Conservation (phyloP, 2,113 vertebrate species). For the Stegostoma tigrinum region DNA sequence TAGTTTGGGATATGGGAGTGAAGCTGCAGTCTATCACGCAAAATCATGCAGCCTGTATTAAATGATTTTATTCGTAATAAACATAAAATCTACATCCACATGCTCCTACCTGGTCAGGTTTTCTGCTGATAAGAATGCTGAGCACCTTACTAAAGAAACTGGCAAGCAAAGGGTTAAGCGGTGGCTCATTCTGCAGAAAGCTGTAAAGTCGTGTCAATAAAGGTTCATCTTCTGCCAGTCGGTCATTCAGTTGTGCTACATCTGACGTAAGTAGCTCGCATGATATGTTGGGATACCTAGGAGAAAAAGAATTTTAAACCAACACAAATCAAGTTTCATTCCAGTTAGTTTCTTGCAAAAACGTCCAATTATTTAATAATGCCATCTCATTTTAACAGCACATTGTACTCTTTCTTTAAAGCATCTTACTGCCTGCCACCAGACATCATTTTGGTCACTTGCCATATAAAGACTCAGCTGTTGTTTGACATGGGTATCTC, state of each 20-base stretch:
- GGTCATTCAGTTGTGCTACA: slow-evolving; percentile 89
- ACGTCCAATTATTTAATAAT: not conserved
- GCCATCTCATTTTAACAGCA: not conserved
- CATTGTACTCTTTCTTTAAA: not conserved
- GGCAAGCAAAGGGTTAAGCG: slow-evolving; percentile 88
- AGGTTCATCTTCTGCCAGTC: slow-evolving; percentile 88
- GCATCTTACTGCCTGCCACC: not conserved
- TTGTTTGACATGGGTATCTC: not conserved
- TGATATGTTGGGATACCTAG: slow-evolving; percentile 93
- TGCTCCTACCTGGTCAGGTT: slow-evolving; percentile 85
- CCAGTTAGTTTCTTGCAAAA: not conserved
- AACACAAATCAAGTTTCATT: not conserved
- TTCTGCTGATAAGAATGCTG: slow-evolving; percentile 96
- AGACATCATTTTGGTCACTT: not conserved
- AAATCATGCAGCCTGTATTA: not conserved
- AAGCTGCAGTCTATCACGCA: not conserved
- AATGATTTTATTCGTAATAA: not conserved
- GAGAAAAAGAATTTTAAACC: slow-evolving; percentile 17
- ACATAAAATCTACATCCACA: not conserved
- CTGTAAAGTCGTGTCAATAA: slow-evolving; percentile 84
- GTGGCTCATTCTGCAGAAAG: slow-evolving; percentile 86
- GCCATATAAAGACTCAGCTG: not conserved
- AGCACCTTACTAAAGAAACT: slow-evolving; percentile 99
- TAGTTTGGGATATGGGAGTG: not conserved
- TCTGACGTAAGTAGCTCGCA: slow-evolving; percentile 96